Evolutionary conservation across 2,888 invertebrate genomes (phyloP).

Genomic region (Bombyx huttoni): DNA sequence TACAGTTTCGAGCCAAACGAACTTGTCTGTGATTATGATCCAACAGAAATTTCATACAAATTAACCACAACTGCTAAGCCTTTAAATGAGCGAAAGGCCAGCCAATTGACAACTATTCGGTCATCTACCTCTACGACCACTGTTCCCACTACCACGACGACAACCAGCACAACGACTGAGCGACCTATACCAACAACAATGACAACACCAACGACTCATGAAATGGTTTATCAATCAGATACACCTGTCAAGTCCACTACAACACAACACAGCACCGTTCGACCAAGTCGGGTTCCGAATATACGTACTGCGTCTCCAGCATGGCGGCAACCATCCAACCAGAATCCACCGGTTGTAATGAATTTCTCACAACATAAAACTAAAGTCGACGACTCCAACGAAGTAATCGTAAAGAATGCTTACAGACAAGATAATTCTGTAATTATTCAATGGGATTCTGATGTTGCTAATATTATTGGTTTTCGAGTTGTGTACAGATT

Average conservation of each 20-base stretch:
- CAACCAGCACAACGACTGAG: slow-evolving; percentile 17
- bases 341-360: slow-evolving; percentile 80
- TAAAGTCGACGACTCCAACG: slow-evolving; percentile 78
- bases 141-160: slow-evolving; percentile 28
- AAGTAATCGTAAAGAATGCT: slow-evolving; percentile 88
- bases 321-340: slow-evolving; percentile 67
- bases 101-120: slow-evolving; percentile 22
- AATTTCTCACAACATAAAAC: slow-evolving; percentile 77
- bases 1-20: slow-evolving; percentile 89
- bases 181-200: slow-evolving; percentile 20
- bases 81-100: slow-evolving; percentile 27
- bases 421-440: slow-evolving; percentile 89
- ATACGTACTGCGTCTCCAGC: slow-evolving; percentile 52
- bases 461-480: slow-evolving; percentile 88
- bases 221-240: slow-evolving; percentile 25
- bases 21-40: slow-evolving; percentile 72
- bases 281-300: slow-evolving; percentile 19
- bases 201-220: slow-evolving; percentile 22
- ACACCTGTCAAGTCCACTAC: slow-evolving; percentile 23
- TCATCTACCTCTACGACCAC: slow-evolving; percentile 24
- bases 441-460: slow-evolving; percentile 93
- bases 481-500: slow-evolving; percentile 90
- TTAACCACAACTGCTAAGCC: slow-evolving; percentile 20
- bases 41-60: slow-evolving; percentile 27
- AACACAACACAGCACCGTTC: background rate